Conservation (phyloP, 2,888 invertebrate species). For the Calliphora vomitoria region DNA sequence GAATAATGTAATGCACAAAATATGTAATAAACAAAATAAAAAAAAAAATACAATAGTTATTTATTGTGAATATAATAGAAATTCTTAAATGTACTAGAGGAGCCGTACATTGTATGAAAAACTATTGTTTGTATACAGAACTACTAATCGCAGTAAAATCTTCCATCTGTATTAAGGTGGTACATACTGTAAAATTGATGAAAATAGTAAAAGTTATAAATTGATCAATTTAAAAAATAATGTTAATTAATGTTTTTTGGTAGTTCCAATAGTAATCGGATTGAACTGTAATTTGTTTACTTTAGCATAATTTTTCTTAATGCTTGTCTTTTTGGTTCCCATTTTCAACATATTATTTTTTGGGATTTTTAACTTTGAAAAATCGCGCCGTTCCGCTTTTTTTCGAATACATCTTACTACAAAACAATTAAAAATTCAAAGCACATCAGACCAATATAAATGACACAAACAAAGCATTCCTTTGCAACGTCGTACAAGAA, state of each 20-base stretch:
- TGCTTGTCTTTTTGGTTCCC: no score
- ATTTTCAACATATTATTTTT: no score
- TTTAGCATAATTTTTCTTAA: background rate
- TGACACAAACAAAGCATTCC: constrained; percentile 8
- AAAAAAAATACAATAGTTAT: background rate
- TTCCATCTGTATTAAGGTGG: background rate
- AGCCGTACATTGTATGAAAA: background rate
- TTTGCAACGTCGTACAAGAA: background rate
- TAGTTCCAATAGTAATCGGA: no score
- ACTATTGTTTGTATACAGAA: constrained; percentile 16
- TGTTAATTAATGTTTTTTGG: no score
- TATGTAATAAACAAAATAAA: background rate
- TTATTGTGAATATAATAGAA: background rate
- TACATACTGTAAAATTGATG: background rate
- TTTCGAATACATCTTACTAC: background rate
- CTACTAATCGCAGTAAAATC: background rate
- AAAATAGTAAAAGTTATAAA: no score
- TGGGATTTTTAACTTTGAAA: no score
- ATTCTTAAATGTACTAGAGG: constrained; percentile 16
- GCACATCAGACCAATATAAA: constrained; percentile 25
- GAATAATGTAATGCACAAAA: constrained; percentile 6
- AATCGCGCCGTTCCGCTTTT: no score
- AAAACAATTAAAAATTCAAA: constrained; percentile 36
- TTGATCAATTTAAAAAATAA: no score
- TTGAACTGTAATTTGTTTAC: no score